phyloP scores from a whole-genome alignment of 2,113 vertebrate genomes.

The Lipophrys pholis region DNA sequence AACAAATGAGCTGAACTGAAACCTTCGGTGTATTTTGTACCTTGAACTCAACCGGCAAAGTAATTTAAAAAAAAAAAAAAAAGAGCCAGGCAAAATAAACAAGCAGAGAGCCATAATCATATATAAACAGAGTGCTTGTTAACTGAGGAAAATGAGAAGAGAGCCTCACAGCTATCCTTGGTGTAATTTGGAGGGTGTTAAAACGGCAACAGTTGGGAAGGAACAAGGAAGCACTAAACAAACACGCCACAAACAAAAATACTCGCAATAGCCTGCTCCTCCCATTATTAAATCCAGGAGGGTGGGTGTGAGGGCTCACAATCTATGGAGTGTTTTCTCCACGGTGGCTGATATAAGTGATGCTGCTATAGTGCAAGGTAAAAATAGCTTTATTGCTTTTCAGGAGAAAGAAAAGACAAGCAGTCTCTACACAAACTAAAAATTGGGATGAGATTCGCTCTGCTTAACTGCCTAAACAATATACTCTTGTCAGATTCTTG shows the following conservation, averaged over 20 bases:
- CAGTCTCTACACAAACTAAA: conserved; percentile 33
- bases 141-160: conserved; percentile 71
- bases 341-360: conserved; percentile 34
- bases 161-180: conserved; percentile 59
- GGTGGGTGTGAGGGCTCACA: conserved; percentile 16
- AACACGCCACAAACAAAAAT: conserved; percentile 61
- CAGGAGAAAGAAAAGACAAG: conserved; percentile 20
- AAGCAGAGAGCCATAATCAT: conserved; percentile 68
- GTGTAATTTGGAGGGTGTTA: conserved; percentile 67
- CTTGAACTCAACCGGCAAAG: conserved; percentile 56
- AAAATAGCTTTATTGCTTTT: conserved; percentile 46
- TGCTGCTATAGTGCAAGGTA: conserved; percentile 10
- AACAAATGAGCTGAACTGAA: conserved; percentile 35
- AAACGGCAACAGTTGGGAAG: conserved; percentile 61
- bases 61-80: conserved; percentile 37
- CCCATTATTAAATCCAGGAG: conserved; percentile 43
- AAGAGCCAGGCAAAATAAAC: conserved; percentile 52
- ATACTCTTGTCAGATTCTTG: conserved; percentile 15
- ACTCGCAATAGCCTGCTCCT: conserved; percentile 12
- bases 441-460: conserved; percentile 26
- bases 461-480: conserved; percentile 38
- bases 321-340: conserved; percentile 32
- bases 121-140: conserved; percentile 77
- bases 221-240: conserved; percentile 44
- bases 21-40: conserved; percentile 51